Base-by-base conservation (phyloP, 2,888 invertebrate genomes). In the Coenonympha arcania region DNA sequence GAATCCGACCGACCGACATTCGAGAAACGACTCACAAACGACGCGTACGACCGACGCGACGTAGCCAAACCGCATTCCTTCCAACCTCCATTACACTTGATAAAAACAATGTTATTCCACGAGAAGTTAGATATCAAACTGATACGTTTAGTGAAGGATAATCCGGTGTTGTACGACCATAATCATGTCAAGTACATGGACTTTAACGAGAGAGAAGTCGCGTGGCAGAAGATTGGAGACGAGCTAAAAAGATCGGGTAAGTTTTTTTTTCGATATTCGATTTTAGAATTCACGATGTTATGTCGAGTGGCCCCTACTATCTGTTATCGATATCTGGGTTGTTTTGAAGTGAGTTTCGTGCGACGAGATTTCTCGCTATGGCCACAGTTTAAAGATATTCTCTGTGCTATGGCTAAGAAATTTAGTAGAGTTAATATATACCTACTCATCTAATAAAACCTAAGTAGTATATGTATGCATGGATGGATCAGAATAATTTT, bases 161-260 rank as follows among this genome's bases (percentile, higher is more conserved):
- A 79, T 42, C 69, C 79, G 0, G 76, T 81, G 8, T 47, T 85
- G 0, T 85, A 85, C 59, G 79, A 86, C 48, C 65, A 65, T 39
- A 78, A 72, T 51, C 68, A 84, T 60, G 62, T 60, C 0, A 76
- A 78, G 48, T 85, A 86, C 48, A 79, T 83, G 79, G 82, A 86
- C 56, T 80, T 79, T 44, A 84, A 86, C 31, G 64, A 76, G 0
- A 66, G 85, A 8, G 85, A 85, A 48, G 85, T 85, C 15, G 73
- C 79, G 1, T 86, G 85, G 85, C 85, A 86, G 60, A 81, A 72
- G 60, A 85, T 86, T 22, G 85, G 85, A 3, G 85, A 86, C 52
- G 78, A 77, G 47, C 58, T 86, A 15, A 72, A 77, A 55, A 68
- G 70, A 47, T 74, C 86, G 34, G 83, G 85, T 85, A 54, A 70